Evolutionary conservation across 2,113 vertebrate species (phyloP), one percentile per base, ranked within the genome.

Genomic region (Callaeas wilsoni): DNA sequence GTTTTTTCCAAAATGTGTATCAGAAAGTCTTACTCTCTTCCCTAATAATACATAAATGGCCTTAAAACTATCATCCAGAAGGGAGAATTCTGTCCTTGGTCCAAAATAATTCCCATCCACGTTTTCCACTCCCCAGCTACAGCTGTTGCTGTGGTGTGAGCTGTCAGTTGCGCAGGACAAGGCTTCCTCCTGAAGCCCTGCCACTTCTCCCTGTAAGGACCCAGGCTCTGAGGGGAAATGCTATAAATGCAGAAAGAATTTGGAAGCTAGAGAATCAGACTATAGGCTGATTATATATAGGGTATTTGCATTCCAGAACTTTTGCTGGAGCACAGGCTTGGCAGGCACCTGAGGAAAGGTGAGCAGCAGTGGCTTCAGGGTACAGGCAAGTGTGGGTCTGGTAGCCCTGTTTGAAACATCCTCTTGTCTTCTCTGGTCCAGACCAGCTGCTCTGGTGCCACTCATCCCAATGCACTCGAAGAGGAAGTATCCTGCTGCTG

Each of bases 381-480:
- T 21, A 3, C 5, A 32, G 42, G 3, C 27, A 33, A 41, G 13
- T 32, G 4, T 7, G 3, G 9, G 55, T 56, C 26, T 29, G 52
- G 16, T 4, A 70, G 10, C 14, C 19, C 13, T 75, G 4, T n/a
- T 37, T 67, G 4, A 81, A 44, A 57, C 15, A n/a, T 6, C 16
- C 39, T 83, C 8, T 20, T 5, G 1, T 27, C 65, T 67, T 42
- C 37, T 39, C 30, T 10, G 8, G 10, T 55, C 15, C 47, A 42
- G 13, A 13, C 3, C 26, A 57, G 41, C 12, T 70, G 9, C 42
- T 49, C n/a, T 8, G 5, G 22, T 4, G 3, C 6, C 37, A 11
- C 16, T 63, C n/a, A 68, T 7, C 20, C 21, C 9, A 16, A 16
- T 2, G 12, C 13, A 8, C 29, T 21, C 0, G 0, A 16, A 55